phyloP scores from a whole-genome alignment of 2,797 vertebrate genomes.

The Cynopterus sphinx region DNA sequence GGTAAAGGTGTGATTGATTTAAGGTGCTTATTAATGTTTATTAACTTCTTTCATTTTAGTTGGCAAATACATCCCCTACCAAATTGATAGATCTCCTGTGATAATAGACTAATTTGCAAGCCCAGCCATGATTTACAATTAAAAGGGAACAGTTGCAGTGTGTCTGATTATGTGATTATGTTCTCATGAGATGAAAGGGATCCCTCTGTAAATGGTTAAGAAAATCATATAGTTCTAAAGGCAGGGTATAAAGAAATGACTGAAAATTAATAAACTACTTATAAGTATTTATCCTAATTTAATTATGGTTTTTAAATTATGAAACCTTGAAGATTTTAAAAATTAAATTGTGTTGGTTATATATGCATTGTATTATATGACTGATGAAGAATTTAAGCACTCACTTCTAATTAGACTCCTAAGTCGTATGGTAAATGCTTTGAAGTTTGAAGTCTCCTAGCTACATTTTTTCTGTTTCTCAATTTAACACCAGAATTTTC shows the following conservation, averaged over 20 bases:
- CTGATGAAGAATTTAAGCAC: background rate
- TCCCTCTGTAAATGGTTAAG: conserved; percentile 56
- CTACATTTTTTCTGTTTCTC: conserved; percentile 23
- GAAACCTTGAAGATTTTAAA: conserved; percentile 12
- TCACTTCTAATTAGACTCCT: background rate
- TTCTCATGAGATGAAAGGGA: conserved; percentile 71
- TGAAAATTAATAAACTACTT: background rate
- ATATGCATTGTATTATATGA: background rate
- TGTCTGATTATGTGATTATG: conserved; percentile 50
- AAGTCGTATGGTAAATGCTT: conserved; percentile 2
- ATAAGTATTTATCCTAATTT: background rate
- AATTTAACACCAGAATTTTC: background rate
- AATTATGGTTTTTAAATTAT: conserved; percentile 42
- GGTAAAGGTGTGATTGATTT: conserved; percentile 67
- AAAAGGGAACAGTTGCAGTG: conserved; percentile 68
- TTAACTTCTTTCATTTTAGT: conserved; percentile 75
- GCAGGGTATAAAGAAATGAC: background rate
- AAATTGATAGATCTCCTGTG: conserved; percentile 78
- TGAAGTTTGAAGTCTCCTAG: background rate
- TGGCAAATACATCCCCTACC: conserved; percentile 78
- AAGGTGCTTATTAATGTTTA: conserved; percentile 74
- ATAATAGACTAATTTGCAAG: conserved; percentile 81
- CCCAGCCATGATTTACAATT: conserved; percentile 79
- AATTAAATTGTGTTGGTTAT: background rate
- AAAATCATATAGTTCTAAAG: conserved; percentile 53